These are phyloP conservation scores for Ceratina japonica DNA, from an alignment of 1,140 invertebrate species.

Conservation along the genomic window DNA sequence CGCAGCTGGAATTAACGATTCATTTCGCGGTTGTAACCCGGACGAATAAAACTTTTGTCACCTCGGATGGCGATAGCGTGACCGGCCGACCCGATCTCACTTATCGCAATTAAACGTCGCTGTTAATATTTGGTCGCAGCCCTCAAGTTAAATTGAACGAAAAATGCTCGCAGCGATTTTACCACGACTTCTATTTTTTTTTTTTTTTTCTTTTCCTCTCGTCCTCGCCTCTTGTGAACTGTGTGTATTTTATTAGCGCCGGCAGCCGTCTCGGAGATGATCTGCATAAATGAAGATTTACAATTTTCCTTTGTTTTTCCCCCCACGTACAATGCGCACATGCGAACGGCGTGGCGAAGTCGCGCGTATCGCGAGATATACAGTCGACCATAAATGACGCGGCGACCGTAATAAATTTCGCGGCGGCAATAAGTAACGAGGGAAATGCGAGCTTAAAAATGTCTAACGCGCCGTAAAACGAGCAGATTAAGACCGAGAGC, in stretches of 20 bases:
- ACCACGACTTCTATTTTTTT: background rate
- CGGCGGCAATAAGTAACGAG: slow-evolving; percentile 42
- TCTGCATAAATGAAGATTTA: slow-evolving; percentile 41
- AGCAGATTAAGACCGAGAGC: slow-evolving; percentile 38
- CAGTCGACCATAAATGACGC: slow-evolving; percentile 38
- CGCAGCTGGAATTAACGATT: slow-evolving; percentile 29
- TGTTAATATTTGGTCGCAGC: slow-evolving; percentile 45
- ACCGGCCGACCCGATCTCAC: slow-evolving; percentile 4
- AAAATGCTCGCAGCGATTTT: slow-evolving; percentile 5
- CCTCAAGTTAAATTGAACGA: slow-evolving; percentile 22
- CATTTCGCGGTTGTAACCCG: background rate
- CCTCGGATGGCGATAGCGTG: slow-evolving; percentile 19
- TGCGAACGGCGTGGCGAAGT: background rate
- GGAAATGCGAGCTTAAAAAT: slow-evolving; percentile 35
- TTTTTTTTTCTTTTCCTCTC: background rate
- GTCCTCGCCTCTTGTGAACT: background rate
- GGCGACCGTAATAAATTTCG: slow-evolving; percentile 32
- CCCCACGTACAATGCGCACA: too few relatives aligned
- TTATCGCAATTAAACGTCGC: slow-evolving; percentile 55
- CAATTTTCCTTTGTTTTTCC: background rate
- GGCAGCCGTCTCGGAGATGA: slow-evolving; percentile 16
- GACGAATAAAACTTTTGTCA: slow-evolving; percentile 44
- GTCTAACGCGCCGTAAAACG: slow-evolving; percentile 43
- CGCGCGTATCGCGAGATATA: slow-evolving; percentile 32
- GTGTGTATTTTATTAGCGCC: slow-evolving; percentile 7